phyloP scores from a whole-genome alignment of 2,888 invertebrate species.

The Sinotaia quadrata region DNA sequence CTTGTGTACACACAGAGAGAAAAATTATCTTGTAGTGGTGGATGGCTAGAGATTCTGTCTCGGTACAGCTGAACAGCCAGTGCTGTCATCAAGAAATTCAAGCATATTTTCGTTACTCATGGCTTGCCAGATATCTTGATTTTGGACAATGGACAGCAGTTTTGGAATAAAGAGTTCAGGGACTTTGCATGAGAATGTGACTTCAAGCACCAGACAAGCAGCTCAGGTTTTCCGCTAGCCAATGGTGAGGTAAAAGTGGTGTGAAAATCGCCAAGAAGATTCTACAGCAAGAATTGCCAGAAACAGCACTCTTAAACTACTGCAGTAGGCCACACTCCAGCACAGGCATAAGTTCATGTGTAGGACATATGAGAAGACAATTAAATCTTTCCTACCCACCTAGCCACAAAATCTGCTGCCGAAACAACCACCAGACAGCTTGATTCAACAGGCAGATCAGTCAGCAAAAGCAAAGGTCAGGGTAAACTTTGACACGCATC shows the following conservation, averaged over 20 bases:
- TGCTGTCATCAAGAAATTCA: neutral
- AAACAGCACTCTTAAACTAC: constrained; percentile 10
- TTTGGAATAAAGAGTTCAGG: constrained; percentile 4
- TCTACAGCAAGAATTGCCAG: neutral
- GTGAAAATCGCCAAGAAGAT: constrained; percentile 16
- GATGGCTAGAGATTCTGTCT: constrained; percentile 8
- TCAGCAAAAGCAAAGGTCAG: too few relatives aligned
- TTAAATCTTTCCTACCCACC: too few relatives aligned
- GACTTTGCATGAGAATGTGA: constrained; percentile 4
- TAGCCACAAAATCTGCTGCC: too few relatives aligned
- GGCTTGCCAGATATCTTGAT: constrained; percentile 7
- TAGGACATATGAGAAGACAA: too few relatives aligned
- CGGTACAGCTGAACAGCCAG: constrained; percentile 1
- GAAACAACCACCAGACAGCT: too few relatives aligned
- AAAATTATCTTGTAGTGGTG: constrained; percentile 13
- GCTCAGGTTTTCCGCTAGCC: constrained; percentile 14
- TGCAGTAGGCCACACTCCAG: constrained; percentile 13
- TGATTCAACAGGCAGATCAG: too few relatives aligned
- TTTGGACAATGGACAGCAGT: constrained; percentile 14
- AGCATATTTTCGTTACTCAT: constrained; percentile 9
- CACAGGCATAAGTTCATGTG: too few relatives aligned
- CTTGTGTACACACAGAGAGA: neutral
- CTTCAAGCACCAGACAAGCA: constrained; percentile 7
- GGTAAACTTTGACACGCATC: too few relatives aligned
- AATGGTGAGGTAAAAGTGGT: constrained; percentile 3